Percentiles rank a stretch among this genome's conserved stretches.
Conservation (phyloP, 2,797 vertebrate genomes). For the Dryobates pubescens region DNA sequence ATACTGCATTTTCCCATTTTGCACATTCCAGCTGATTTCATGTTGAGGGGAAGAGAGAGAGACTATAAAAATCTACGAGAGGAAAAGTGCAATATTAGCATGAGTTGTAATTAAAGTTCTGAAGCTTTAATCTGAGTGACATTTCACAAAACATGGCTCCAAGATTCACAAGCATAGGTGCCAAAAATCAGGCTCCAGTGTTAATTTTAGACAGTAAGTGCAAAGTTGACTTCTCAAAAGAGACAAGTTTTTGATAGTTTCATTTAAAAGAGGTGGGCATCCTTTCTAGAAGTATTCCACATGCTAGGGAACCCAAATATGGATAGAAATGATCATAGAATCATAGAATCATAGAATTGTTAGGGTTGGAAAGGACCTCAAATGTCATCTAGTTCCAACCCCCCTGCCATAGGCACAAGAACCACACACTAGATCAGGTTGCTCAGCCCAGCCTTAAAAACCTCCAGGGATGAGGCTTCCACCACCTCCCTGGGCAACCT, state of each 20-base stretch:
- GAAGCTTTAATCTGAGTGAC: background rate
- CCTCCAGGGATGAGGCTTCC: no score
- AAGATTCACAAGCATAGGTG: background rate
- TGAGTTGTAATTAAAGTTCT: background rate
- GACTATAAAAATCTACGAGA: background rate
- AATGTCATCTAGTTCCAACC: no score
- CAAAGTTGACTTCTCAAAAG: background rate
- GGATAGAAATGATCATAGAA: no score
- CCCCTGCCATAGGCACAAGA: no score
- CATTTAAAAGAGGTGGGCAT: background rate
- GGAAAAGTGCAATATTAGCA: background rate
- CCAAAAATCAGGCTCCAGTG: background rate
- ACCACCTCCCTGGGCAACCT: no score
- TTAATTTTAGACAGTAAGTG: background rate
- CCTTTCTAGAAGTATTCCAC: background rate
- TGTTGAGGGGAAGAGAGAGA: accelerated
- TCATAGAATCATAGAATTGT: no score
- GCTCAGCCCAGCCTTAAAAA: no score
- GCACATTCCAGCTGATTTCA: background rate
- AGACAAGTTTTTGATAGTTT: background rate
- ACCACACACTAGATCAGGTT: no score
- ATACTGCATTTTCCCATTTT: background rate
- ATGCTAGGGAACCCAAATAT: background rate
- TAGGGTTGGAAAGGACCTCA: no score
- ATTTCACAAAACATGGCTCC: background rate